A percentile compares a stretch with the other conserved stretches of the same genome.
These are phyloP conservation scores for Romanogobio albipinnatus DNA, from an alignment of 2,113 vertebrate species.

Conservation along the genomic window DNA sequence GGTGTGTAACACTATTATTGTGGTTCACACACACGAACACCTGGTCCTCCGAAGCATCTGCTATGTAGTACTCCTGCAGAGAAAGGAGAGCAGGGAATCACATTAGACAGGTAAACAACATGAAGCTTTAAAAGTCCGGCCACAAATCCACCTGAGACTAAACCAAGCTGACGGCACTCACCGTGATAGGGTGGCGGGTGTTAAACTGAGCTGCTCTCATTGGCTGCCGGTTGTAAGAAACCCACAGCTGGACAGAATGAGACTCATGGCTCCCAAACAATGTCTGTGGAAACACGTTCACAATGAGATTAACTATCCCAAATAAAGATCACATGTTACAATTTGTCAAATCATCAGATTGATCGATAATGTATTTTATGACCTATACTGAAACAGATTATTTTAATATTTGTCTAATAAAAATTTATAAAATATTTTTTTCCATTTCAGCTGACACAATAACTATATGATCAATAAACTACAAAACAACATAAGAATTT, in stretches of 20 bases:
- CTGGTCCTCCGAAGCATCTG: conserved; percentile 94
- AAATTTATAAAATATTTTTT: background rate
- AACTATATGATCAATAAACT: background rate
- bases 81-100: background rate
- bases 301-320: conserved; percentile 42
- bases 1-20: conserved; percentile 89
- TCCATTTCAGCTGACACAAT: background rate
- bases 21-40: conserved; percentile 98
- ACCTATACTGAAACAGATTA: background rate
- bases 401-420: background rate
- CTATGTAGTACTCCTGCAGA: conserved; percentile 92
- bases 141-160: background rate
- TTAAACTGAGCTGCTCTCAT: conserved; percentile 92
- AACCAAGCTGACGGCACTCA: conserved; percentile 69
- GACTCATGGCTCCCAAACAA: conserved; percentile 78
- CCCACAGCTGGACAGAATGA: conserved; percentile 92
- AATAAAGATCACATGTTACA: background rate
- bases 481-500: background rate
- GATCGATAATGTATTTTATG: background rate
- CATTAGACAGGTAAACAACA: background rate
- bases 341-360: background rate
- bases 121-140: background rate
- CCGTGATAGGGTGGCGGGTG: conserved; percentile 92
- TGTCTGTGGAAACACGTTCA: conserved; percentile 71
- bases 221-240: conserved; percentile 94